Evolutionary conservation across 1,140 invertebrate genomes (phyloP), one percentile per base, ranked within the genome.

Genomic region (Potamilus streckersoni): DNA sequence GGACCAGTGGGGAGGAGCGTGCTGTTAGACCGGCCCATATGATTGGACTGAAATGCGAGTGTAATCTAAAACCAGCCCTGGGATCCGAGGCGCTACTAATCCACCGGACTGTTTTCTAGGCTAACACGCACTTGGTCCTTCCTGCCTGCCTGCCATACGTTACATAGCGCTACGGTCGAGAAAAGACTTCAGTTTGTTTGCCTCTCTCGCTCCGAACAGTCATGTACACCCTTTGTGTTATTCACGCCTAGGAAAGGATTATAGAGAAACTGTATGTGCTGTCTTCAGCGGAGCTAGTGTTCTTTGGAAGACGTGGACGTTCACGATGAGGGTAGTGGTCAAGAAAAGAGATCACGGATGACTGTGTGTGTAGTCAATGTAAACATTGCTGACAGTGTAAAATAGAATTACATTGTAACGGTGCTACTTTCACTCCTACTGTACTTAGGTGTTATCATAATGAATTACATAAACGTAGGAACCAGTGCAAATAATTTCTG

Each of bases 31-130:
- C 80, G 79, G 71, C 69, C 20, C 68, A 69, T 66, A 59, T 82
- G 74, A 82, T 82, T 82, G 80, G 80, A 68, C 69, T 69, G 58
- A n/a, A 61, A 56, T 70, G 64, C 67, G 61, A 74, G 75, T 71
- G 78, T 77, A 79, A 79, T 66, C 65, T 17, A 82, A 73, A 71
- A 79, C 78, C 72, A 61, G 75, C 60, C 38, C 38, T 49, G 38
- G 38, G 38, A 49, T 49, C 38, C 38, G 63, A 74, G 74, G 78
- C 69, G 61, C 69, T 49, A 75, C 68, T 68, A 62, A 57, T 74
- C 73, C 74, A 67, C 72, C 79, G 72, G 57, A 71, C 68, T 81
- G 74, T 81, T 79, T 79, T 81, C 77, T 74, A 74, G 72, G 71
- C 64, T 73, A 68, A 62, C 69, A 60, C 68, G 74, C 38, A 49